Base-by-base conservation (phyloP, 92 coral and sea anemone species). In the Pocillopora meandrina region DNA sequence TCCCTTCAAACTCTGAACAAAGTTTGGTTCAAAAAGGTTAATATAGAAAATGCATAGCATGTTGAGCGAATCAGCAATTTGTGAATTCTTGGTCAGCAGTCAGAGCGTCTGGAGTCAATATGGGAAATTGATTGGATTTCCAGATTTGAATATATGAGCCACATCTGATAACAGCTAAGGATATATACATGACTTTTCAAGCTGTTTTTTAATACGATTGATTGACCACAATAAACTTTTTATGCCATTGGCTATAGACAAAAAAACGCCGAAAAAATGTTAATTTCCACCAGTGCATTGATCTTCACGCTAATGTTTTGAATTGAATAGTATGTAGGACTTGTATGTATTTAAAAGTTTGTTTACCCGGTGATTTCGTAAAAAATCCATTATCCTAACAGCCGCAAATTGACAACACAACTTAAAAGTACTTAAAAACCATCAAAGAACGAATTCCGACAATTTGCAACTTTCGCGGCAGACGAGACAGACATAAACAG, bases 371-470 rank as follows among this genome's bases (percentile, higher is more conserved):
- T 33, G 57, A 31, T 70, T 70, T 58, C 31, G 80, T 62, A 74
- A 4, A 62, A 72, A 82, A 73, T 70, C 86, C 86, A 82, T 82
- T 82, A 82, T 62, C 72, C 72, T 49, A 42, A 61, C 63, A 16
- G 80, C 80, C 86, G 62, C 86, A 82, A 82, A 82, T 82, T 82
- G 72, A 82, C 61, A 82, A 82, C 86, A 82, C 86, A 64, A 61
- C 72, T 74, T 61, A 58, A 73, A 82, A 82, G 61, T 72, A 79
- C 74, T 61, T 42, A 60, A 82, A 42, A 72, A 64, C 71, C 86
- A 61, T 82, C 86, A 82, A 82, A 82, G 86, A 26, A 12, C 80
- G 15, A 82, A 82, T 82, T 82, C 86, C 86, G 86, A 72, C 86
- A 72, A 82, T 82, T 73, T 82, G 80, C 80, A 61, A 82, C 86